phyloP scores from a whole-genome alignment of 2,797 vertebrate genomes.

The Heliangelus exortis region DNA sequence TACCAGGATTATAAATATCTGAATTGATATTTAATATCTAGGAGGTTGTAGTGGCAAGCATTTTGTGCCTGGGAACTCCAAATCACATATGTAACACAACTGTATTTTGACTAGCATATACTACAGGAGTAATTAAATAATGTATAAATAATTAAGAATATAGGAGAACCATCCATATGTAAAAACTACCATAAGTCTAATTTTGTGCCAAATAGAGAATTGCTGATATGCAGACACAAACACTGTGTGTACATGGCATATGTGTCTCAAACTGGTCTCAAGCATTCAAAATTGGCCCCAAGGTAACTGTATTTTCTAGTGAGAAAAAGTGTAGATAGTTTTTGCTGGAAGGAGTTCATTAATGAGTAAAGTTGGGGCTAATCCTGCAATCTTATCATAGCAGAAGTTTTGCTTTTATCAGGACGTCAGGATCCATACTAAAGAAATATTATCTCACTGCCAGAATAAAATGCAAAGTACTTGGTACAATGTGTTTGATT shows the following conservation, averaged over 20 bases:
- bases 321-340: neutral
- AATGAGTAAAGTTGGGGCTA: slow-evolving; percentile 5
- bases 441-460: slow-evolving; percentile 4
- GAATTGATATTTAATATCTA: neutral
- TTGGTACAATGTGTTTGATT: neutral
- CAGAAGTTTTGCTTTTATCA: neutral
- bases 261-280: neutral
- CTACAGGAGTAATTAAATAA: neutral
- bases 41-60: neutral
- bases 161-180: neutral
- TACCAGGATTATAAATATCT: neutral
- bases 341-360: slow-evolving; percentile 10
- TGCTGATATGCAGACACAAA: neutral
- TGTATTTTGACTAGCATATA: neutral
- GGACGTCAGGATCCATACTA: neutral
- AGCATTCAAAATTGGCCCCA: neutral
- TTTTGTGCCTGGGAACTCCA: neutral
- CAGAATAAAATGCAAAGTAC: slow-evolving; percentile 21
- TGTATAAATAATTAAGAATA: neutral
- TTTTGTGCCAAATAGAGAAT: neutral
- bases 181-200: neutral
- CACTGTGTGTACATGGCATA: neutral
- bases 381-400: neutral
- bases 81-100: neutral
- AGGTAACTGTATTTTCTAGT: neutral